Percentiles rank a stretch among this genome's conserved stretches.
Conservation (phyloP, 2,113 vertebrate genomes). For the Python bivittatus region DNA sequence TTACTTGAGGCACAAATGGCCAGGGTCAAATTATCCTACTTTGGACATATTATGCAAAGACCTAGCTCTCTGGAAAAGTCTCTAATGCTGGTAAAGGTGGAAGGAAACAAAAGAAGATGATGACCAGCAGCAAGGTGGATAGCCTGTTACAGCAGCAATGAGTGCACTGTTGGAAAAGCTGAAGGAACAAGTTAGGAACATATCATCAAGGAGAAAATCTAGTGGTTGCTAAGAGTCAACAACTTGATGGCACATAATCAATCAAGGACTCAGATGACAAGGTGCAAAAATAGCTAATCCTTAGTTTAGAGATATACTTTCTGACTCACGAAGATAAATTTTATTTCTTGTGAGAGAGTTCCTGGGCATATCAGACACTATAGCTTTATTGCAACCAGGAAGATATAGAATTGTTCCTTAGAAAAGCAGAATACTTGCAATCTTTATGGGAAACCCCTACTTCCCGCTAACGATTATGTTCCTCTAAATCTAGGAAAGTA, state of each 20-base stretch:
- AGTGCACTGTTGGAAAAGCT: too few relatives aligned
- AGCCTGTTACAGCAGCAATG: background rate
- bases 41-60: background rate
- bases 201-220: too few relatives aligned
- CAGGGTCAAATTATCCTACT: background rate
- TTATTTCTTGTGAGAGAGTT: constrained; percentile 46
- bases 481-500: constrained; percentile 61
- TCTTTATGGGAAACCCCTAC: background rate
- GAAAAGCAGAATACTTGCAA: background rate
- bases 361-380: background rate
- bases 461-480: constrained; percentile 6
- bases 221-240: background rate
- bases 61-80: background rate
- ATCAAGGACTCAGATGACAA: background rate
- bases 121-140: background rate
- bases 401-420: background rate
- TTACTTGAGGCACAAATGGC: background rate
- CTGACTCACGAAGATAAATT: background rate
- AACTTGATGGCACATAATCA: background rate
- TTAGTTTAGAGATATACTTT: background rate
- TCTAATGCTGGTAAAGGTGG: background rate
- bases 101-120: background rate
- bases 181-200: background rate
- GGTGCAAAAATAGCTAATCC: background rate
- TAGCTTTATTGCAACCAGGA: background rate